These are phyloP conservation scores for Delphinus delphis DNA, from an alignment of 2,113 vertebrate genomes.

Conservation along the genomic window DNA sequence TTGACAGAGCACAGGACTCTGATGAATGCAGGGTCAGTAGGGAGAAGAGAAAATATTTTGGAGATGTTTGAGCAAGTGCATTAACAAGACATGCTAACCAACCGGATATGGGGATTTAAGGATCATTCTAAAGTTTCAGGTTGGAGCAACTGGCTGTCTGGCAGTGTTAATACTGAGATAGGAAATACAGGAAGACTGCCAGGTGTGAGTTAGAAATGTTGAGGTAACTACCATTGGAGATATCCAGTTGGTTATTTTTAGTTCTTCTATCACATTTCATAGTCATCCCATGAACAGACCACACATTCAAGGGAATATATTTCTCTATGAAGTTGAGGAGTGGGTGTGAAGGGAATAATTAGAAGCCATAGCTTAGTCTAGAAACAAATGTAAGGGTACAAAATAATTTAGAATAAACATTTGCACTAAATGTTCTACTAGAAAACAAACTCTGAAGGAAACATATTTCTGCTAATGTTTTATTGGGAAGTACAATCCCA, in stretches of 20 bases:
- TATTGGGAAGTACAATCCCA: neutral
- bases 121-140: slow-evolving; percentile 69
- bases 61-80: neutral
- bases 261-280: neutral
- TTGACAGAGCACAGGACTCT: neutral
- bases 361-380: neutral
- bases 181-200: slow-evolving; percentile 32
- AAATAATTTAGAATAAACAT: neutral
- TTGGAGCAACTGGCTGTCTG: slow-evolving; percentile 53
- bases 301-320: neutral
- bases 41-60: slow-evolving; percentile 3
- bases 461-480: neutral
- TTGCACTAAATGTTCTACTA: neutral
- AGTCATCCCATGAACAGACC: neutral
- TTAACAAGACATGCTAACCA: slow-evolving; percentile 4
- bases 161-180: slow-evolving; percentile 19
- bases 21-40: neutral
- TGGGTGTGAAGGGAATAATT: neutral
- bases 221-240: slow-evolving; percentile 31
- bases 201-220: slow-evolving; percentile 26
- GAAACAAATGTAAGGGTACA: neutral
- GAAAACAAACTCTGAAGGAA: neutral
- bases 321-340: slow-evolving; percentile 23
- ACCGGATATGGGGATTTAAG: slow-evolving; percentile 68
- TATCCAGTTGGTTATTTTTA: slow-evolving; percentile 57